phyloP scores from a whole-genome alignment of 2,888 invertebrate genomes.

The Tupiocoris notatus region DNA sequence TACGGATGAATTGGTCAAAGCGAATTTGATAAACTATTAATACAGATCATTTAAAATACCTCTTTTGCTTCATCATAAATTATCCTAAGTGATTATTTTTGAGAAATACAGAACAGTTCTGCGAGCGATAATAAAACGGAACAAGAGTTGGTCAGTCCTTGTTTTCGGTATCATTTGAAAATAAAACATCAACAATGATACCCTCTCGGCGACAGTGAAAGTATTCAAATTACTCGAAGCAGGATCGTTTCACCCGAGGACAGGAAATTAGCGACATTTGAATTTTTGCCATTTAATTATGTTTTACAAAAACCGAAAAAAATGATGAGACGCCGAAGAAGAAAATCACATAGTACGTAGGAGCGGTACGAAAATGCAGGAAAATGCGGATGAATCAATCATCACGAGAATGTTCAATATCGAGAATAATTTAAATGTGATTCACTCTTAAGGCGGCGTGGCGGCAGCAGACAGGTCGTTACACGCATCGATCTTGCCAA shows the following conservation, averaged over 20 bases:
- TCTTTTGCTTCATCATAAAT: too few species aligned
- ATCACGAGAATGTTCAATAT: background rate
- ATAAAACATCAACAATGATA: too few species aligned
- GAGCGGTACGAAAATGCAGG: background rate
- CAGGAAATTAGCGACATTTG: background rate
- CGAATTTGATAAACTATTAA: too few species aligned
- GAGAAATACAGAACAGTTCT: too few species aligned
- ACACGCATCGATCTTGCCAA: background rate
- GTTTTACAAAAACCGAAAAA: background rate
- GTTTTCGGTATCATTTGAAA: too few species aligned
- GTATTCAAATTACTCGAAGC: too few species aligned
- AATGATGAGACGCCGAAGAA: background rate
- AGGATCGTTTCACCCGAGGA: too few species aligned
- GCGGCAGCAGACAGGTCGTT: background rate
- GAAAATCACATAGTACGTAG: background rate
- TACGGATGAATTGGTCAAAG: conserved; percentile 6
- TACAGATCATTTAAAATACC: too few species aligned
- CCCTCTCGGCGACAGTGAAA: too few species aligned
- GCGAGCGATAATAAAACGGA: too few species aligned
- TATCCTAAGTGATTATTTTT: too few species aligned
- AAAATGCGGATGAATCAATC: background rate
- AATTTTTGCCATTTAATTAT: background rate
- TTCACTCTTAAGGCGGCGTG: background rate
- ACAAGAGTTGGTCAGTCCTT: too few species aligned
- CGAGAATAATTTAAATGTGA: background rate